Conservation (phyloP, 2,113 vertebrate genomes). For the Tursiops truncatus region DNA sequence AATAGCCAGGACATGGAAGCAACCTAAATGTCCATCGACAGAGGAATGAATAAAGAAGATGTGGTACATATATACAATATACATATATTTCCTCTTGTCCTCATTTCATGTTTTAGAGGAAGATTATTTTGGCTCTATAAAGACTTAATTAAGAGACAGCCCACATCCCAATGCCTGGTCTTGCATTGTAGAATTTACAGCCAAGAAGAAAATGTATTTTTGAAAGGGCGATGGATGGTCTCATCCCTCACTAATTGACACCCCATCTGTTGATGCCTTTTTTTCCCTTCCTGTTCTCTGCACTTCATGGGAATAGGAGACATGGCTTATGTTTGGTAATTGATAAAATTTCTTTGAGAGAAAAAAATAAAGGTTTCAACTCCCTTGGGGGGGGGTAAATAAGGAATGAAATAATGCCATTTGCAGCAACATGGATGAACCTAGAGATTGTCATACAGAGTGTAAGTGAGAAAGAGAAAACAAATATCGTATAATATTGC, state of each 20-base stretch:
- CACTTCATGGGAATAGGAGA: neutral
- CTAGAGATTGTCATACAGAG: neutral
- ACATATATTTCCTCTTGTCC: neutral
- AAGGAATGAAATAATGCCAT: neutral
- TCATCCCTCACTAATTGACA: neutral
- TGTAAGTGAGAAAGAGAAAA: neutral
- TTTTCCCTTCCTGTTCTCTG: neutral
- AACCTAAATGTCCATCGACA: neutral
- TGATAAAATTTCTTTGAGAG: neutral
- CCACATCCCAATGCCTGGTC: neutral
- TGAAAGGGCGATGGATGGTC: neutral
- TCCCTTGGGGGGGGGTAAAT: neutral
- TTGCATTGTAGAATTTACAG: conserved; percentile 47
- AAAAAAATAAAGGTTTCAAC: neutral
- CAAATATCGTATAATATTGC: neutral
- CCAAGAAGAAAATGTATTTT: conserved; percentile 57
- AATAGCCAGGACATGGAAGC: neutral
- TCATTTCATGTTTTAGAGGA: conserved; percentile 39
- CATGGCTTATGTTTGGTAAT: neutral
- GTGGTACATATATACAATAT: neutral
- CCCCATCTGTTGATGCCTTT: conserved; percentile 12
- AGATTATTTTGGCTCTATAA: conserved; percentile 44
- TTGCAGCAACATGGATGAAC: no score
- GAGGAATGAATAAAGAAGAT: neutral
- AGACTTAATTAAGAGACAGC: conserved; percentile 35